Conservation (phyloP, 2,797 vertebrate genomes). For the Protonibea diacanthus region DNA sequence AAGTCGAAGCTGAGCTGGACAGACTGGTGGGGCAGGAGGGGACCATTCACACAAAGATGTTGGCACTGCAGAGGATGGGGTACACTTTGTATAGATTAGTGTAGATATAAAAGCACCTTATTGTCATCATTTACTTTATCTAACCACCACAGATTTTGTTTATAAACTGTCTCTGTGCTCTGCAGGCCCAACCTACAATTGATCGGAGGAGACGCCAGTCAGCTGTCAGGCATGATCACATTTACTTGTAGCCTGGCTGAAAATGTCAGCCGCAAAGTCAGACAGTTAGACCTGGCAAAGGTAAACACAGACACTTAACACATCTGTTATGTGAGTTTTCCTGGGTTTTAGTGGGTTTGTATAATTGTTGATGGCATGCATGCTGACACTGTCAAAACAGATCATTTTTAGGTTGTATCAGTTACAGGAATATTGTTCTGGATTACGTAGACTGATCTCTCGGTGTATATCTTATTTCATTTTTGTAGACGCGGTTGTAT, state of each 20-base stretch:
- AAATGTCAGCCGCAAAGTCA: slow-evolving; percentile 97
- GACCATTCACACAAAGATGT: slow-evolving; percentile 94
- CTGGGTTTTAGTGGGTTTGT: background rate
- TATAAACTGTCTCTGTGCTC: slow-evolving; percentile 23
- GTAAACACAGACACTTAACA: slow-evolving; percentile 69
- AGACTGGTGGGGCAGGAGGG: slow-evolving; percentile 91
- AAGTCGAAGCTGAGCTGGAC: slow-evolving; percentile 90
- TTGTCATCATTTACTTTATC: background rate
- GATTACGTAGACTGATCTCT: background rate
- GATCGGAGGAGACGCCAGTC: slow-evolving; percentile 96
- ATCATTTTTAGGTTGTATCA: background rate
- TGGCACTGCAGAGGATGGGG: slow-evolving; percentile 94
- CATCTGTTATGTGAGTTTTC: no score
- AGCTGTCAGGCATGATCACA: slow-evolving; percentile 96
- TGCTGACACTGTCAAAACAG: background rate
- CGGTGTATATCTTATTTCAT: background rate
- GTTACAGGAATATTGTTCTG: background rate
- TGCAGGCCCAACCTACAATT: slow-evolving; percentile 94
- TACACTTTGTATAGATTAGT: slow-evolving; percentile 16
- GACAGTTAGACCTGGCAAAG: slow-evolving; percentile 98
- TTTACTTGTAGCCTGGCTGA: slow-evolving; percentile 98
- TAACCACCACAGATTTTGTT: background rate
- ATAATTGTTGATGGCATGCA: background rate
- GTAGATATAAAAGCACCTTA: background rate
- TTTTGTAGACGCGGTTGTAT: slow-evolving; percentile 93